These are phyloP conservation scores for Acanthosepion lycidas DNA, from an alignment of 2,888 invertebrate species.

Conservation along the genomic window DNA sequence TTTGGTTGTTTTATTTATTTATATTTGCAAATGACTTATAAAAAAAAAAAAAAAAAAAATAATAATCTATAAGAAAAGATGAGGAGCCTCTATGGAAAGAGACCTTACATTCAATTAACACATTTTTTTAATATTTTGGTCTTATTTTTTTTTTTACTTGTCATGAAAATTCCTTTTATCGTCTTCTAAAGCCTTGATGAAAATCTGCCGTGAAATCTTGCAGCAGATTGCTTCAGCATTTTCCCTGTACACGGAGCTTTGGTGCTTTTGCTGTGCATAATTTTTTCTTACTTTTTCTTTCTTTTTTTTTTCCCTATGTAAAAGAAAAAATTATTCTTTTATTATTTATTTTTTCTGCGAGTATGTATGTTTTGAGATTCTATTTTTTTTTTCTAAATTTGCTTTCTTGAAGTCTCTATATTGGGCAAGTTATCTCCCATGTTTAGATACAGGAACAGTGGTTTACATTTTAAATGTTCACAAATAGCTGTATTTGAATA, in stretches of 20 bases:
- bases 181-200: slow-evolving; percentile 22
- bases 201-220: slow-evolving; percentile 22
- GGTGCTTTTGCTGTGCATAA: background rate
- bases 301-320: background rate
- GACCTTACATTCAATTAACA: slow-evolving; percentile 33
- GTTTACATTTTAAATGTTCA: background rate
- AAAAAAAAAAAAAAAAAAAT: background rate
- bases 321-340: background rate
- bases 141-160: background rate
- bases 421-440: slow-evolving; percentile 33
- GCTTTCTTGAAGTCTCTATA: background rate
- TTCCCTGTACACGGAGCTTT: background rate
- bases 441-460: background rate
- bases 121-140: background rate
- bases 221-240: slow-evolving; percentile 1
- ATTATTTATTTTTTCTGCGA: background rate
- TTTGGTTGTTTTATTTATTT: slow-evolving; percentile 6
- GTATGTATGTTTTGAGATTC: background rate
- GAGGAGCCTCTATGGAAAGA: background rate
- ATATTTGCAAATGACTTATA: slow-evolving; percentile 21
- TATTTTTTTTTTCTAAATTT: background rate
- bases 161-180: background rate
- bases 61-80: background rate
- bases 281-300: too few species aligned
- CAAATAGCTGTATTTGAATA: background rate